These are phyloP conservation scores for Sardina pilchardus DNA, from an alignment of 2,113 vertebrate species.

Conservation along the genomic window DNA sequence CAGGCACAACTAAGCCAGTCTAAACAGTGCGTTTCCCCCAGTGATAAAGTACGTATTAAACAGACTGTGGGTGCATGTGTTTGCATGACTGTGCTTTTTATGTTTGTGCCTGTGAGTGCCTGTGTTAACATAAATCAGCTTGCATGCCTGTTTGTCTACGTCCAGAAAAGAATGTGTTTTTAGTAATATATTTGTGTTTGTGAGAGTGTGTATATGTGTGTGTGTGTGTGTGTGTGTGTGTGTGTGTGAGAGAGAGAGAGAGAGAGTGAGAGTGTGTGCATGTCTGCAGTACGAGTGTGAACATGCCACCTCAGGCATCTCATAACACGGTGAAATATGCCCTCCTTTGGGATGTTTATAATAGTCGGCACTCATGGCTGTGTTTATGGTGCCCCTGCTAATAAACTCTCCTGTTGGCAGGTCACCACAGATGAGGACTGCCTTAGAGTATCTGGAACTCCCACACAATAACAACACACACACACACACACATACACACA, in stretches of 20 bases:
- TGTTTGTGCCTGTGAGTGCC: not conserved
- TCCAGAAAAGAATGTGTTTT: not conserved
- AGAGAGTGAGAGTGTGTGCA: conserved; percentile 3
- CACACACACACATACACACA: not conserved
- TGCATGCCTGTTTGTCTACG: not conserved
- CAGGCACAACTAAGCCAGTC: conserved; percentile 9
- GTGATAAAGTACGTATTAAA: not conserved
- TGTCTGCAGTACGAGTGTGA: not conserved
- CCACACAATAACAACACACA: not conserved
- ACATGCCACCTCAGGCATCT: not conserved
- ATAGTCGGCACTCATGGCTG: conserved; percentile 9
- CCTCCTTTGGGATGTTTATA: conserved; percentile 42
- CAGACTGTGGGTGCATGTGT: not conserved
- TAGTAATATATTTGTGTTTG: not conserved
- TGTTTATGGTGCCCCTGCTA: conserved; percentile 28
- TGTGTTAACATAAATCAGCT: not conserved
- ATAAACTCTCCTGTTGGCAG: conserved; percentile 30
- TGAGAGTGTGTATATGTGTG: not conserved
- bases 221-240: not conserved
- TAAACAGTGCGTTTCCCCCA: conserved; percentile 17
- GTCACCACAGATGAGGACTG: not conserved
- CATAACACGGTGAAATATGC: conserved; percentile 33
- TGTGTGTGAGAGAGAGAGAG: conserved; percentile 2
- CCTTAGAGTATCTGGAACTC: not conserved
- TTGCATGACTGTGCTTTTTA: not conserved